Evolutionary conservation across 2,888 invertebrate species (phyloP).

Genomic region (Melangyna quadrimaculata): DNA sequence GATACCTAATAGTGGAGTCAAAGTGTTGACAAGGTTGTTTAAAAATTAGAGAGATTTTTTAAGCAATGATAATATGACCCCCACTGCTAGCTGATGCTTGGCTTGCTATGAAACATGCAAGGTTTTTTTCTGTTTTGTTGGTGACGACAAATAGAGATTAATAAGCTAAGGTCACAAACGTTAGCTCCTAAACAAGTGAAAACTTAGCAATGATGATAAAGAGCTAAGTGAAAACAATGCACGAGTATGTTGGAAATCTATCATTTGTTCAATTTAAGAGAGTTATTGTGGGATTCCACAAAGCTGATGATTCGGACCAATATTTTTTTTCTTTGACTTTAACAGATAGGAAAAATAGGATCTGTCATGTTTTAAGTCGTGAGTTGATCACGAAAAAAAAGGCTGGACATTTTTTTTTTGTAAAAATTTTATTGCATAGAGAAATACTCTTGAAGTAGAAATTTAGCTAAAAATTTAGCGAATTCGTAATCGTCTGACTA

Average conservation of each 20-base stretch:
- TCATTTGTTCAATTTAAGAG: neutral
- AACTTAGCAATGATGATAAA: neutral
- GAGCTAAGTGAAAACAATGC: neutral
- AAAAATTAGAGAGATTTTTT: conserved; percentile 59
- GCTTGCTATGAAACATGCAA: neutral
- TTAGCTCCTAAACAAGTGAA: no score
- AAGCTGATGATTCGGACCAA: neutral
- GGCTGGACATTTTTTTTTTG: no score
- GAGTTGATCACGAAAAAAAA: no score
- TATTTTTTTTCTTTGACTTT: no score
- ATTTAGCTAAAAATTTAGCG: no score
- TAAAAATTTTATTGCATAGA: no score
- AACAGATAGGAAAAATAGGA: neutral
- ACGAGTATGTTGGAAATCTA: no score
- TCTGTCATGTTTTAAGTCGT: no score
- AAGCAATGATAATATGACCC: conserved; percentile 22
- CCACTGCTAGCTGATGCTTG: neutral
- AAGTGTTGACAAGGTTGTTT: conserved; percentile 69
- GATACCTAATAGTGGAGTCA: conserved; percentile 8
- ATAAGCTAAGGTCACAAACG: neutral
- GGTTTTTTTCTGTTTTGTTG: no score
- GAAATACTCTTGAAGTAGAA: no score
- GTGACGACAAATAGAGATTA: conserved; percentile 34
- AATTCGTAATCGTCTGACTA: no score
- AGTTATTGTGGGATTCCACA: neutral